Evolutionary conservation across 2,888 invertebrate species (phyloP).

Genomic region (Hylaea fasciaria): DNA sequence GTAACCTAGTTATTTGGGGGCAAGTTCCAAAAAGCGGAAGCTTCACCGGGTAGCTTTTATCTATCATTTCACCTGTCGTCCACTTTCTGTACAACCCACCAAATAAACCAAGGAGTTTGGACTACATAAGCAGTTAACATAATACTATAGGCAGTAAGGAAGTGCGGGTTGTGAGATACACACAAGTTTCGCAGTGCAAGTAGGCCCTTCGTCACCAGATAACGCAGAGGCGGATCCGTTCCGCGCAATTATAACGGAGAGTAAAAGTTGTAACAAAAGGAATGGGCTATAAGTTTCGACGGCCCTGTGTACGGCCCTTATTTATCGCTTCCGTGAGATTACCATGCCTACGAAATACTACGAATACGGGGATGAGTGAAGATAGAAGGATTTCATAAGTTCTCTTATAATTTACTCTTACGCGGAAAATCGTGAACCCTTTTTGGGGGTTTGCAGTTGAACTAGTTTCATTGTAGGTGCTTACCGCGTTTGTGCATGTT

Average conservation of each 20-base stretch:
- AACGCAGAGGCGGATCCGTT: constrained; percentile 33
- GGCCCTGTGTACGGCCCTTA: constrained; percentile 53
- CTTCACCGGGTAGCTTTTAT: too few relatives aligned
- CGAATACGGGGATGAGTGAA: constrained; percentile 2
- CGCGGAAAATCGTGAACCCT: too few relatives aligned
- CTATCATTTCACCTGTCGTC: too few relatives aligned
- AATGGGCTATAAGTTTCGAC: constrained; percentile 58
- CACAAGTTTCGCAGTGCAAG: constrained; percentile 35
- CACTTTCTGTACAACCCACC: too few relatives aligned
- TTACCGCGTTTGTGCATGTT: too few relatives aligned
- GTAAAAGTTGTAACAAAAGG: constrained; percentile 64
- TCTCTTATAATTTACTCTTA: not conserved
- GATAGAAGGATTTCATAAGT: constrained; percentile 6
- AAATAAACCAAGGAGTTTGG: too few relatives aligned
- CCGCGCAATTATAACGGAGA: constrained; percentile 61
- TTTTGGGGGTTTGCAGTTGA: too few relatives aligned
- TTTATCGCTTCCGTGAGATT: constrained; percentile 66
- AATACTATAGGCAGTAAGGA: constrained; percentile 10
- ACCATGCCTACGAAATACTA: constrained; percentile 49
- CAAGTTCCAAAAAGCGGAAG: too few relatives aligned
- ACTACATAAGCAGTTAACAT: too few relatives aligned
- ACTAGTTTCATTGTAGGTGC: too few relatives aligned
- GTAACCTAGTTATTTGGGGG: too few relatives aligned
- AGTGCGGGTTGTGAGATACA: constrained; percentile 13
- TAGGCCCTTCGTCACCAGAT: constrained; percentile 41